Percentiles rank a stretch among this genome's conserved stretches.
These are phyloP conservation scores for Patiria pectinifera DNA, from an alignment of 53 echinoderm and acorn worm genomes.

Conservation along the genomic window DNA sequence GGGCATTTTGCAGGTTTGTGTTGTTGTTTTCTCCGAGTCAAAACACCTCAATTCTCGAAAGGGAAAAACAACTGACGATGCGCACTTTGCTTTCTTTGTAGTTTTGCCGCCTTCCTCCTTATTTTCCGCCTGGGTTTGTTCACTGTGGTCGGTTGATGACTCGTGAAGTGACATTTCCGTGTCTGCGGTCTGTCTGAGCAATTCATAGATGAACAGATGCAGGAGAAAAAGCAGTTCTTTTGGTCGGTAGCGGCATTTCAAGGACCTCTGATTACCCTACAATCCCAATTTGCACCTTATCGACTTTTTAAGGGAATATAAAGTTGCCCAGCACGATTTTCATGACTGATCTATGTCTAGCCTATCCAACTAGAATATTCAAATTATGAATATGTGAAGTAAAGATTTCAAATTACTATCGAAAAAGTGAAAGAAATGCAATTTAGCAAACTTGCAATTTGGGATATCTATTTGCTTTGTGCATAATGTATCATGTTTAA, in stretches of 20 bases:
- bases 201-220: not conserved
- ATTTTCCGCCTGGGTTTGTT: not conserved
- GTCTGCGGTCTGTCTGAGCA: not conserved
- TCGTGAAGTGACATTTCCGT: not conserved
- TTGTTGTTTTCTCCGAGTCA: not conserved
- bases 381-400: too few relatives aligned
- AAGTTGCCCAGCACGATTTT: too few relatives aligned
- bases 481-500: too few relatives aligned
- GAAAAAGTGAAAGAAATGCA: too few relatives aligned
- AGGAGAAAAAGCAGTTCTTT: not conserved
- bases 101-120: not conserved
- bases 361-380: too few relatives aligned
- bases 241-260: not conserved
- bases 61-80: not conserved
- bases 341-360: too few relatives aligned
- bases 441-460: too few relatives aligned
- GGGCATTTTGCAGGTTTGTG: not conserved
- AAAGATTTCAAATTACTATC: too few relatives aligned
- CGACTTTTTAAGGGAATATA: not conserved
- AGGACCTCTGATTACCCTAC: not conserved
- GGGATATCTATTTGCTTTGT: too few relatives aligned
- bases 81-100: not conserved
- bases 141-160: not conserved
- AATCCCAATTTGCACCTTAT: not conserved
- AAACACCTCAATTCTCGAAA: not conserved